Conservation (phyloP, 1,140 invertebrate genomes). For the Megalopta genalis region DNA sequence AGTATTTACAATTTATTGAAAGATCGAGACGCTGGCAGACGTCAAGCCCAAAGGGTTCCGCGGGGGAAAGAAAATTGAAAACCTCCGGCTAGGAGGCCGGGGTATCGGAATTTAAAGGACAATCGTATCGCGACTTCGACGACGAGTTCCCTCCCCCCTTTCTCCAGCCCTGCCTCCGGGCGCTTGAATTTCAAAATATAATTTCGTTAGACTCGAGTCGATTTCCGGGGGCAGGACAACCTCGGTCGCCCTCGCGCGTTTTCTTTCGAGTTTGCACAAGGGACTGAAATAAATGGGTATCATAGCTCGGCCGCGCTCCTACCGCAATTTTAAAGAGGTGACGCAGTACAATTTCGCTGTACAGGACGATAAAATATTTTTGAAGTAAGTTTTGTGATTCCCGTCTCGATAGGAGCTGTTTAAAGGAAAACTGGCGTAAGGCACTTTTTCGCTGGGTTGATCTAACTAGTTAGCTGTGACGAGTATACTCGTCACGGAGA, state of each 20-base stretch:
- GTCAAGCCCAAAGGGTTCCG: conserved; percentile 29
- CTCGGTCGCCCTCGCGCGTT: conserved; percentile 32
- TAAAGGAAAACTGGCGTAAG: too few species aligned
- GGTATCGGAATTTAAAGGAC: conserved; percentile 47
- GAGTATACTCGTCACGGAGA: too few species aligned
- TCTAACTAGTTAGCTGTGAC: too few species aligned
- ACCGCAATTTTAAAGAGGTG: conserved; percentile 24
- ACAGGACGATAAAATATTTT: background rate
- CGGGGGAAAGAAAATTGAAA: conserved; percentile 41
- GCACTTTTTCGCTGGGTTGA: too few species aligned
- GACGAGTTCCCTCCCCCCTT: background rate
- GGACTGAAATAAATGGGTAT: conserved; percentile 29
- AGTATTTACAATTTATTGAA: conserved; percentile 61
- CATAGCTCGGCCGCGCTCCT: background rate
- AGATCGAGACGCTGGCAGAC: conserved; percentile 39
- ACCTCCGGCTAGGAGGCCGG: conserved; percentile 6
- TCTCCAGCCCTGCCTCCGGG: too few species aligned
- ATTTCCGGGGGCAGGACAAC: conserved; percentile 11
- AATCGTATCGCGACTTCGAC: background rate
- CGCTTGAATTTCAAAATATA: conserved; percentile 2
- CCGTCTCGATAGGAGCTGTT: too few species aligned
- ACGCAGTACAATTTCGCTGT: conserved; percentile 24
- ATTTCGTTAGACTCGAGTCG: background rate
- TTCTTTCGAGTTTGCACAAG: conserved; percentile 20
- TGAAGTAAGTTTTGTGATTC: too few species aligned